Evolutionary conservation across 2,113 vertebrate genomes (phyloP).

Genomic region (Labeo rohita): DNA sequence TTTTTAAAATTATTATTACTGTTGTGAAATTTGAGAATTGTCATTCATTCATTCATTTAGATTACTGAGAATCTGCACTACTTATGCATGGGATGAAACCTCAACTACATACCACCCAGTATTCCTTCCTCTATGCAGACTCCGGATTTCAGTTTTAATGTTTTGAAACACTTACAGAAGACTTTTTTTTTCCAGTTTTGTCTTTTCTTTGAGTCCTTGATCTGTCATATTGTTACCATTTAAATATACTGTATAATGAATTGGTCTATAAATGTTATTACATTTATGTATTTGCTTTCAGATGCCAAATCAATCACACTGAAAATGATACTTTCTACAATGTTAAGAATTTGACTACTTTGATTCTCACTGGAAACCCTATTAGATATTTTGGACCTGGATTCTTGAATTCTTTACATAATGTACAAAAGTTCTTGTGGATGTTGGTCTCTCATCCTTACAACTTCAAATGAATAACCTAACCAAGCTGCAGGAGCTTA

Average conservation of each 20-base stretch:
- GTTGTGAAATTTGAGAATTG: neutral
- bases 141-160: conserved; percentile 52
- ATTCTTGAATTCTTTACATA: too few relatives aligned
- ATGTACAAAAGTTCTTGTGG: too few relatives aligned
- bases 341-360: neutral
- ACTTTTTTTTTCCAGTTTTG: conserved; percentile 37
- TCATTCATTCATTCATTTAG: neutral
- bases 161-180: conserved; percentile 35
- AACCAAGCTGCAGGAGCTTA: too few relatives aligned
- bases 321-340: conserved; percentile 48
- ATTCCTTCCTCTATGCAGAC: conserved; percentile 32
- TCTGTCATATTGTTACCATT: conserved; percentile 5
- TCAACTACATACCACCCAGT: conserved; percentile 36
- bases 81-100: conserved; percentile 49
- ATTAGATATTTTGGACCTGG: too few relatives aligned
- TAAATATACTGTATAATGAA: neutral
- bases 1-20: neutral
- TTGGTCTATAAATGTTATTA: neutral
- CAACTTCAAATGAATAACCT: too few relatives aligned
- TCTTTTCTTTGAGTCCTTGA: conserved; percentile 28
- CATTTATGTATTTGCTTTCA: conserved; percentile 5
- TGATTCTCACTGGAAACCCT: too few relatives aligned
- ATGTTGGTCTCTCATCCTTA: too few relatives aligned
- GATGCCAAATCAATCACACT: conserved; percentile 45
- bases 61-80: conserved; percentile 45